A percentile compares a stretch with the other conserved stretches of the same genome.
phyloP scores from a whole-genome alignment of 2,888 invertebrate species.

The Watsonalla binaria region DNA sequence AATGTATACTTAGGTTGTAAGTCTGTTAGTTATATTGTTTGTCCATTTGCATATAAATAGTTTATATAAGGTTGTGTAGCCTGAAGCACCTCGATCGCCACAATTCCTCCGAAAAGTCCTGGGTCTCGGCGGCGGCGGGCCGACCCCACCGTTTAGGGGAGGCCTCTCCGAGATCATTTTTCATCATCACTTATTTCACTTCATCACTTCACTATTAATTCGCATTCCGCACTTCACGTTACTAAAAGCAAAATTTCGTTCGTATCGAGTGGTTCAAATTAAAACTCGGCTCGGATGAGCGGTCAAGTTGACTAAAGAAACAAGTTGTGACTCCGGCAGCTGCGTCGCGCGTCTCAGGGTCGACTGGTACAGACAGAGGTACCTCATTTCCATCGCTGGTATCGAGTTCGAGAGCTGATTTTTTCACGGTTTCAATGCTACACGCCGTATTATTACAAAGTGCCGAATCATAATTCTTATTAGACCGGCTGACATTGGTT shows the following conservation, averaged over 20 bases:
- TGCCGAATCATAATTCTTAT: slow-evolving; percentile 33
- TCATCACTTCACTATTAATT: slow-evolving; percentile 34
- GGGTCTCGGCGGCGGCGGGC: slow-evolving; percentile 64
- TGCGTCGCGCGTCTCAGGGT: slow-evolving; percentile 64
- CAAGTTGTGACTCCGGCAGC: slow-evolving; percentile 52
- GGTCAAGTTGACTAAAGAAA: slow-evolving; percentile 39
- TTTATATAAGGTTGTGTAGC: slow-evolving; percentile 11
- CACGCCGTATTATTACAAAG: slow-evolving; percentile 39
- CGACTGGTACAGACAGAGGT: slow-evolving; percentile 51
- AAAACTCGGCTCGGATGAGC: slow-evolving; percentile 27
- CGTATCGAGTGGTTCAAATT: slow-evolving; percentile 17
- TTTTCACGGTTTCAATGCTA: slow-evolving; percentile 61
- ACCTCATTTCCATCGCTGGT: slow-evolving; percentile 39
- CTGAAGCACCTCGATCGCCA: slow-evolving; percentile 77
- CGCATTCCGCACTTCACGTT: slow-evolving; percentile 16
- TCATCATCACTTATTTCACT: slow-evolving; percentile 59
- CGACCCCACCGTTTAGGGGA: slow-evolving; percentile 61
- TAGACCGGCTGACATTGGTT: slow-evolving; percentile 40
- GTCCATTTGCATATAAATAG: background rate
- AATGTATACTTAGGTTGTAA: too few relatives aligned
- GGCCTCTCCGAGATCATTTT: slow-evolving; percentile 72
- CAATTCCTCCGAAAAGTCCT: slow-evolving; percentile 76
- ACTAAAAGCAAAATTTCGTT: slow-evolving; percentile 18
- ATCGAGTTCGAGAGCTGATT: slow-evolving; percentile 39
- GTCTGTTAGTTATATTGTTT: background rate